A percentile compares a stretch with the other conserved stretches of the same genome.
Conservation (phyloP, 2,888 invertebrate genomes). For the Sepioteuthis lessoniana region DNA sequence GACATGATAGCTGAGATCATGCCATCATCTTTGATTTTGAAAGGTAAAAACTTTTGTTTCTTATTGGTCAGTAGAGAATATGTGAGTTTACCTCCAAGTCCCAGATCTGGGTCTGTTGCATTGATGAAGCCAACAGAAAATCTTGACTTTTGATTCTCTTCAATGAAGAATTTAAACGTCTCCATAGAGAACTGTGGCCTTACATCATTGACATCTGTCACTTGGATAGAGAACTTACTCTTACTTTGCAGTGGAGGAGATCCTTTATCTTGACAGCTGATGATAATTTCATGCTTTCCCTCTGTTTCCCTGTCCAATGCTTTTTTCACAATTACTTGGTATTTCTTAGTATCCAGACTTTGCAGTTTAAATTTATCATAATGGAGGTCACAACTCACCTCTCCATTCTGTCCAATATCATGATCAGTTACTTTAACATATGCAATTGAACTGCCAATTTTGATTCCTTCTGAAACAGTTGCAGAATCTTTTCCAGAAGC, state of each 20-base stretch:
- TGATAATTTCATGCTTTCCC: slow-evolving; percentile 21
- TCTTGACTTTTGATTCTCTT: neutral
- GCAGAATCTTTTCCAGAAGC: neutral
- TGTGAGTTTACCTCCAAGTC: slow-evolving; percentile 11
- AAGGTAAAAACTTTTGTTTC: neutral
- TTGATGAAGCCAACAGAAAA: neutral
- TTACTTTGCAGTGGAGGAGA: slow-evolving; percentile 16
- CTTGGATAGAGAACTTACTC: neutral
- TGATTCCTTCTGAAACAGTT: slow-evolving; percentile 17
- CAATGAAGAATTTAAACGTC: neutral
- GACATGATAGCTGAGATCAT: neutral
- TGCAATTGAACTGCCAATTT: neutral
- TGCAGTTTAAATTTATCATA: neutral
- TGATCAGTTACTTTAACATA: slow-evolving; percentile 1
- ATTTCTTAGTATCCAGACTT: neutral
- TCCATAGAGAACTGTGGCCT: slow-evolving; percentile 10
- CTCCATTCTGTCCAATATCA: neutral
- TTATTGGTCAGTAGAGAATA: neutral
- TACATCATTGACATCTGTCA: slow-evolving; percentile 12
- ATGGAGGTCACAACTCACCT: neutral
- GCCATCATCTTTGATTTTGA: neutral
- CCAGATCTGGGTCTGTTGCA: slow-evolving; percentile 2
- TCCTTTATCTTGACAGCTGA: slow-evolving; percentile 33
- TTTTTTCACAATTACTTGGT: slow-evolving; percentile 23
- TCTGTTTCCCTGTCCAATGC: slow-evolving; percentile 33